These are phyloP conservation scores for Drosophila dunni DNA, from an alignment of 1,140 invertebrate genomes.

Conservation along the genomic window DNA sequence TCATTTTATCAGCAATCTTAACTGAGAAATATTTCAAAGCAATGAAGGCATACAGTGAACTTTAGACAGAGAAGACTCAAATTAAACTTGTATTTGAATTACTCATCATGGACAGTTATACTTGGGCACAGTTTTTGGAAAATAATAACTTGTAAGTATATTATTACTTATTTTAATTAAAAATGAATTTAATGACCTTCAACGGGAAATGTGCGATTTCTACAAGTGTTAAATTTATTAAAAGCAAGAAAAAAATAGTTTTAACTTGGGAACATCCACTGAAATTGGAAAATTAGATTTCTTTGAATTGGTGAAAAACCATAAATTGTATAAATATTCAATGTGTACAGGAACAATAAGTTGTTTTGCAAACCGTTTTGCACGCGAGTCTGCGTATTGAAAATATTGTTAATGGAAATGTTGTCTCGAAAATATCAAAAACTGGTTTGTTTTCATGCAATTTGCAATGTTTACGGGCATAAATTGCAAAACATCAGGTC, in stretches of 20 bases:
- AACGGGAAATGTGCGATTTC: neutral
- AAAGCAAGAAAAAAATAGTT: neutral
- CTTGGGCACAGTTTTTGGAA: slow-evolving; percentile 65
- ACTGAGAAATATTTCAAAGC: neutral
- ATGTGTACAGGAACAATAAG: neutral
- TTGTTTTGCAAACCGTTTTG: neutral
- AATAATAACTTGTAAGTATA: slow-evolving; percentile 71
- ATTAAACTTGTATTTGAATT: neutral
- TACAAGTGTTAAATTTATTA: slow-evolving; percentile 12
- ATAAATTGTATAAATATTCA: neutral
- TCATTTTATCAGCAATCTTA: neutral
- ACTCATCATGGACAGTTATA: slow-evolving; percentile 43
- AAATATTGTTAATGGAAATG: slow-evolving; percentile 7
- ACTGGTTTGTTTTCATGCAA: slow-evolving; percentile 18
- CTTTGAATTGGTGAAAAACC: slow-evolving; percentile 30
- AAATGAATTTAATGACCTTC: neutral
- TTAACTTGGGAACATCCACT: neutral
- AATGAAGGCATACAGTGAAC: neutral
- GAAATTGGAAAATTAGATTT: slow-evolving; percentile 7
- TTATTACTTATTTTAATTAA: neutral
- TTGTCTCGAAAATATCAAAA: neutral
- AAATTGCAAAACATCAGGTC: slow-evolving; percentile 4
- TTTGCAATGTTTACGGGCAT: slow-evolving; percentile 14
- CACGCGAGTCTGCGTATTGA: neutral
- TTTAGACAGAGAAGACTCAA: neutral